Conservation (phyloP, 2,888 invertebrate genomes). For the Drosophila engyochracea region DNA sequence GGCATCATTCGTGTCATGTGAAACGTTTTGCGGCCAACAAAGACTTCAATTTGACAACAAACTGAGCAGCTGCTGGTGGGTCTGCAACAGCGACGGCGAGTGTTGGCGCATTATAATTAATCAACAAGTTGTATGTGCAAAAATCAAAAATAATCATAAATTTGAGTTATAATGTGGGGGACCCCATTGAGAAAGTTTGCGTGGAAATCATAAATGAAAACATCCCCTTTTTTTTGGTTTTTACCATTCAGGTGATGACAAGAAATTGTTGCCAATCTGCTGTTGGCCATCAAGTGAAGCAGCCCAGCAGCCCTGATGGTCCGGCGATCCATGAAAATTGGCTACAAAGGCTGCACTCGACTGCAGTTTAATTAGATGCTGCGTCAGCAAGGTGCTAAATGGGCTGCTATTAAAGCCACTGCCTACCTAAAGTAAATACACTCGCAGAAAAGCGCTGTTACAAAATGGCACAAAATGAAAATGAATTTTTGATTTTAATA, state of each 20-base stretch:
- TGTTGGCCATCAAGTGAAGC: conserved; percentile 26
- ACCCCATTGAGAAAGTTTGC: conserved; percentile 59
- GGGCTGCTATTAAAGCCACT: conserved; percentile 75
- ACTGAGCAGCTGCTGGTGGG: conserved; percentile 66
- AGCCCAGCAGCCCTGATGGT: conserved; percentile 29
- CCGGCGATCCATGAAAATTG: conserved; percentile 76
- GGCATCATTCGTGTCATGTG: conserved; percentile 52
- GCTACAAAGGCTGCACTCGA: conserved; percentile 30
- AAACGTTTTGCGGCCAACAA: conserved; percentile 68
- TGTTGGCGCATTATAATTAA: conserved; percentile 68
- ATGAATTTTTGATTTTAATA: background rate
- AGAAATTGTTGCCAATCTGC: conserved; percentile 24
- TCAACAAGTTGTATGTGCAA: conserved; percentile 69
- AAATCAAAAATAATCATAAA: conserved; percentile 78
- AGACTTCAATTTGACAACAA: conserved; percentile 60
- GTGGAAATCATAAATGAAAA: conserved; percentile 51
- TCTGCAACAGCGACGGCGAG: conserved; percentile 1
- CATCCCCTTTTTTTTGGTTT: background rate
- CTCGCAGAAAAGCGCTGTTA: background rate
- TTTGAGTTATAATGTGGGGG: conserved; percentile 50
- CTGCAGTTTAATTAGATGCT: conserved; percentile 82
- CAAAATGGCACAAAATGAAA: background rate
- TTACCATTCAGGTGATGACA: conserved; percentile 27
- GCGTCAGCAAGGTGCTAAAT: conserved; percentile 85
- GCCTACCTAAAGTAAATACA: conserved; percentile 6